Conservation (phyloP, 2,888 invertebrate genomes). For the Subacronicta megacephala region DNA sequence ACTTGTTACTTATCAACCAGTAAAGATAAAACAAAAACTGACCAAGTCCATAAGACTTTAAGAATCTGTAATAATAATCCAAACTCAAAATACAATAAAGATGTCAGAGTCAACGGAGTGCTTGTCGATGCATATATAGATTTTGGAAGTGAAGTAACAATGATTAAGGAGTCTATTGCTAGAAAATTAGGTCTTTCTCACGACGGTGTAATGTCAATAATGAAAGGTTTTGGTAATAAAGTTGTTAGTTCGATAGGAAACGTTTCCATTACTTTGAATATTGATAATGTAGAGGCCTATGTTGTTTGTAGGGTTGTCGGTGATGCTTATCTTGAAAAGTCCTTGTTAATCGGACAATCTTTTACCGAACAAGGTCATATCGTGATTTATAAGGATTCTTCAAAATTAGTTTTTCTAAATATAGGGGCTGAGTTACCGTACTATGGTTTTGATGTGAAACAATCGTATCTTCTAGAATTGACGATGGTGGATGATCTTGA, state of each 20-base stretch:
- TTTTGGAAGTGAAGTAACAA: conserved; percentile 5
- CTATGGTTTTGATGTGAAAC: too few relatives aligned
- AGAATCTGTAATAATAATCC: not conserved
- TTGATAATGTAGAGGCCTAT: not conserved
- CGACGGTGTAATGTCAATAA: not conserved
- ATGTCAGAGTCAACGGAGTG: not conserved
- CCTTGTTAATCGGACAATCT: not conserved
- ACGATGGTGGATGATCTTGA: too few relatives aligned
- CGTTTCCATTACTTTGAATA: not conserved
- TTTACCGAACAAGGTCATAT: not conserved
- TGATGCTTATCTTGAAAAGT: not conserved
- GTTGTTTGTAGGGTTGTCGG: not conserved
- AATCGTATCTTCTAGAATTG: too few relatives aligned
- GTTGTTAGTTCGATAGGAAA: not conserved
- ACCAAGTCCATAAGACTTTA: not conserved
- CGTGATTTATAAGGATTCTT: too few relatives aligned
- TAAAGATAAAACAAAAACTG: not conserved
- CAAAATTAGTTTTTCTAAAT: not conserved
- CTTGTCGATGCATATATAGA: not conserved
- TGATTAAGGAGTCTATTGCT: not conserved
- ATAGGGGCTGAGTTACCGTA: too few relatives aligned
- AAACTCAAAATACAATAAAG: not conserved
- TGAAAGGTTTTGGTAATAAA: conserved; percentile 2
- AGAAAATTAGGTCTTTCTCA: not conserved
- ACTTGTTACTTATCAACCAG: not conserved